These are phyloP conservation scores for Neodon shergylaensis DNA, from an alignment of 2,113 vertebrate species.

Conservation along the genomic window DNA sequence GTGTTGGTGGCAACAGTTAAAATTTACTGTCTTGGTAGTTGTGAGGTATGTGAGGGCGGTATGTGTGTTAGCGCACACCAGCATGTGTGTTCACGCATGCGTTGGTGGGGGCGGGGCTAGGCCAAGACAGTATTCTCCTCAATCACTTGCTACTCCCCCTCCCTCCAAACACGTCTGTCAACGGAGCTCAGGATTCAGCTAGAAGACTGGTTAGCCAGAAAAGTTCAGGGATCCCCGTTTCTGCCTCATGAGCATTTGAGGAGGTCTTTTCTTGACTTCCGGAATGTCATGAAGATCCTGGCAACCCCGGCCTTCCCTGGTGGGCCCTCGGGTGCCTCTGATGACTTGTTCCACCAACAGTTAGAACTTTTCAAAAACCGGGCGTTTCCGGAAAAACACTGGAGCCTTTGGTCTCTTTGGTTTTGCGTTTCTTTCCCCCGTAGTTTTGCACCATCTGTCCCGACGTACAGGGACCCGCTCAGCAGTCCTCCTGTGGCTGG, in stretches of 20 bases:
- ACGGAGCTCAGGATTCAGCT: background rate
- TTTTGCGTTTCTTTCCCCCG: background rate
- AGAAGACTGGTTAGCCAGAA: background rate
- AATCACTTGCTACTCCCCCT: background rate
- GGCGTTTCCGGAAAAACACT: background rate
- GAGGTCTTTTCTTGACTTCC: background rate
- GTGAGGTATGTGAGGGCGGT: background rate
- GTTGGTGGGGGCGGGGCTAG: background rate
- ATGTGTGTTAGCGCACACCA: background rate
- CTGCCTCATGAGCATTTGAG: background rate
- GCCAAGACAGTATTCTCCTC: too few relatives aligned
- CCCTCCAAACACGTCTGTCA: background rate
- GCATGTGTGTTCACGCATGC: background rate
- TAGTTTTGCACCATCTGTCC: background rate
- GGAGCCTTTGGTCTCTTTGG: background rate
- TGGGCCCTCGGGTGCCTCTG: background rate
- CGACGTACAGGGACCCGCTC: background rate
- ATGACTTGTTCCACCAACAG: background rate
- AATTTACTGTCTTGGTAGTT: background rate
- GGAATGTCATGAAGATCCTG: constrained; percentile 9
- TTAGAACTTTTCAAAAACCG: background rate
- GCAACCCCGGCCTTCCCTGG: background rate
- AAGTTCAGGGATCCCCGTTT: background rate
- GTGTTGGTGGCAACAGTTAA: background rate
- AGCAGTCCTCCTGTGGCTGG: too few relatives aligned